Conservation (phyloP, 2,113 vertebrate species). For the Trogon surrucura region DNA sequence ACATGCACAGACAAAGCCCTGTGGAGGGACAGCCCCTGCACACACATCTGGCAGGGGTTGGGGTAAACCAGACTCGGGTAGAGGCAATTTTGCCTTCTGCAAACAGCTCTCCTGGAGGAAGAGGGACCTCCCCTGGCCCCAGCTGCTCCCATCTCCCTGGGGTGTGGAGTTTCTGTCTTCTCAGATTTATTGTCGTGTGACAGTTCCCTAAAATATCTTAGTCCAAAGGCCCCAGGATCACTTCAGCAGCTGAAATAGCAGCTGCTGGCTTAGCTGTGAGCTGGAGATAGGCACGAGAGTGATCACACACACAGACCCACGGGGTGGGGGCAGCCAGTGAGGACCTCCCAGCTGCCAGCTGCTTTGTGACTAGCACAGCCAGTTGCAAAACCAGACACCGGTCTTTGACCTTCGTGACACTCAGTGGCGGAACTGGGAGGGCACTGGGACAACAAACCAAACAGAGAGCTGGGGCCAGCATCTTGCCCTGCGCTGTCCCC, state of each 20-base stretch:
- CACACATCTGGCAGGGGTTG: background rate
- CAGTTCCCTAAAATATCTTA: conserved; percentile 38
- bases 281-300: background rate
- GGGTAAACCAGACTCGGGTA: background rate
- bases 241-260: conserved; percentile 37
- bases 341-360: background rate
- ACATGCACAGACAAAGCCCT: background rate
- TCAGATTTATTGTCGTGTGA: background rate
- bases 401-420: background rate
- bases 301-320: accelerated
- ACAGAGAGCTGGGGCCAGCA: background rate
- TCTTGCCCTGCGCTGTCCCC: background rate
- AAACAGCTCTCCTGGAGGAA: background rate
- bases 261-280: conserved; percentile 26
- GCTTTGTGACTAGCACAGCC: background rate
- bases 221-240: background rate
- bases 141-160: background rate
- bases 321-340: background rate
- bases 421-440: background rate
- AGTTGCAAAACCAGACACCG: background rate
- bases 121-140: background rate
- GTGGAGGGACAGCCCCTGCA: background rate
- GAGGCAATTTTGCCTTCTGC: background rate
- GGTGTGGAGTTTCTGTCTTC: background rate
- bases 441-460: background rate